Percentiles rank a stretch among this genome's conserved stretches.
Evolutionary conservation across 2,797 vertebrate species (phyloP).

Genomic region (Gallinago nigripennis): DNA sequence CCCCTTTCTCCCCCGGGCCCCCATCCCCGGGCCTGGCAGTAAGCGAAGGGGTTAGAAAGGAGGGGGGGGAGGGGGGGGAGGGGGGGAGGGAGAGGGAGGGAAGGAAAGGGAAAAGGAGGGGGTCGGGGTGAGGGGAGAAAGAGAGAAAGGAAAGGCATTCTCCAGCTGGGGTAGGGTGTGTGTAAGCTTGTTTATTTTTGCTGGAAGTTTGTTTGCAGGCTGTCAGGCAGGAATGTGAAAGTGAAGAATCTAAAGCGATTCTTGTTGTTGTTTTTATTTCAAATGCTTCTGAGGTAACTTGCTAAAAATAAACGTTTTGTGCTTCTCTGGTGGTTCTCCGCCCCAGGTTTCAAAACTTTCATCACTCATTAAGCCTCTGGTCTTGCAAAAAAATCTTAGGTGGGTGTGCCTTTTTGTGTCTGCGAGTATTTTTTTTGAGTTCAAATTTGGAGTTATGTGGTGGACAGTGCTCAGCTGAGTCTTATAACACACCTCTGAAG

Average conservation of each 20-base stretch:
- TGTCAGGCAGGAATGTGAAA: neutral
- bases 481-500: neutral
- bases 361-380: neutral
- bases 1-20: too few relatives aligned
- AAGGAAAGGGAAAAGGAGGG: fast-evolving
- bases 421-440: neutral
- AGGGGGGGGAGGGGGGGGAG: too few relatives aligned
- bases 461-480: neutral
- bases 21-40: too few relatives aligned
- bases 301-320: fast-evolving
- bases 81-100: too few relatives aligned
- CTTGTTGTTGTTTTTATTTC: neutral
- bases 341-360: neutral
- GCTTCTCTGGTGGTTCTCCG: fast-evolving
- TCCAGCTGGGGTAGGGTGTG: neutral
- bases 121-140: neutral
- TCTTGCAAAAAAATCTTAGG: neutral
- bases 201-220: neutral
- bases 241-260: neutral
- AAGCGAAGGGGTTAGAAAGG: neutral
- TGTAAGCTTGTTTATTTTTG: neutral
- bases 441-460: neutral
- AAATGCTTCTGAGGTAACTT: neutral
- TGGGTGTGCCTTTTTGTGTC: neutral
- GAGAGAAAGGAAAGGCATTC: neutral